phyloP scores from a whole-genome alignment of 2,888 invertebrate genomes.

The Achlya flavicornis region DNA sequence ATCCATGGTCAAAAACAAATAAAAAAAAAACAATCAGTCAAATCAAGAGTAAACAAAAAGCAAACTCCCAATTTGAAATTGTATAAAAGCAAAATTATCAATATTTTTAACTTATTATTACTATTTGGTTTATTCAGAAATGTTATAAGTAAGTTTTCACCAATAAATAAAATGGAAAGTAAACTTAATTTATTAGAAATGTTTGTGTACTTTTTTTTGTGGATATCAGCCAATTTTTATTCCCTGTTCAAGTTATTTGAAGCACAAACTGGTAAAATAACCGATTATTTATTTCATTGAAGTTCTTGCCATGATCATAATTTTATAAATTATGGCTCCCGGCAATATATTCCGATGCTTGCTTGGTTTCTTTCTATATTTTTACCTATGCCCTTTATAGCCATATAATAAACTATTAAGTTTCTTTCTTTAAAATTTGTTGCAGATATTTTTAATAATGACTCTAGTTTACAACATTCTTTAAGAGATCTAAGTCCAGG shows the following conservation, averaged over 20 bases:
- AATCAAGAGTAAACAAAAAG: not conserved
- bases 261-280: conserved; percentile 76
- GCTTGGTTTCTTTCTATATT: not conserved
- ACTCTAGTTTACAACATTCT: conserved; percentile 40
- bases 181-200: conserved; percentile 64
- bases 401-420: too few relatives aligned
- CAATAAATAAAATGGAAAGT: conserved; percentile 46
- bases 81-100: not conserved
- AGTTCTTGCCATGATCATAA: not conserved
- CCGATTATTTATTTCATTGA: not conserved
- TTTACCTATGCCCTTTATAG: too few relatives aligned
- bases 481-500: conserved; percentile 82
- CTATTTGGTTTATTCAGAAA: conserved; percentile 18
- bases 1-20: too few relatives aligned
- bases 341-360: not conserved
- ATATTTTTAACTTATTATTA: conserved; percentile 8
- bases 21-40: too few relatives aligned
- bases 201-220: conserved; percentile 74
- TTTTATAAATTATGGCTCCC: conserved; percentile 13
- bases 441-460: conserved; percentile 61
- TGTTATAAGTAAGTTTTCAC: conserved; percentile 13
- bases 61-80: not conserved
- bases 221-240: conserved; percentile 82
- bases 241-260: conserved; percentile 81
- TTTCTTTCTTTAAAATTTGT: conserved; percentile 22